Conservation (phyloP, 1,140 invertebrate species). For the Potamilus streckersoni region DNA sequence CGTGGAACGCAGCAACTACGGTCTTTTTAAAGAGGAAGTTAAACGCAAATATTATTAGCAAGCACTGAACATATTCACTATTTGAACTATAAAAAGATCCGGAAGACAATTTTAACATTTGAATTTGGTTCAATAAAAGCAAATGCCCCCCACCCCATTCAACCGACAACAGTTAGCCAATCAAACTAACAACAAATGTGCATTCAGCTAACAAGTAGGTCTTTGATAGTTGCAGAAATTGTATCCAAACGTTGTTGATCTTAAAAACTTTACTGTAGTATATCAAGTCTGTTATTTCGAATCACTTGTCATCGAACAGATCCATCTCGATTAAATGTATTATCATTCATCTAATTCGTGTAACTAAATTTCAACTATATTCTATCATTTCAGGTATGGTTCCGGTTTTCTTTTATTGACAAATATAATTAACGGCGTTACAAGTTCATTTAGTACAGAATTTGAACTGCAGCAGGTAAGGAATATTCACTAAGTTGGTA, state of each 20-base stretch:
- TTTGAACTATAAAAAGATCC: background rate
- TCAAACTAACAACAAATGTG: background rate
- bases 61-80: too few species aligned
- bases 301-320: too few species aligned
- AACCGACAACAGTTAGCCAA: background rate
- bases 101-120: too few species aligned
- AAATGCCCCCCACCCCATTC: too few species aligned
- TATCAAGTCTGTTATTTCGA: background rate
- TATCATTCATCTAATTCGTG: too few species aligned
- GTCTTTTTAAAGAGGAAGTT: background rate
- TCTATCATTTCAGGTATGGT: conserved; percentile 32
- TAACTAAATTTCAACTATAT: too few species aligned
- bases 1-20: background rate
- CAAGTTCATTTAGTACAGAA: conserved; percentile 78
- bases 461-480: conserved; percentile 81
- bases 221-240: background rate
- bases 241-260: background rate
- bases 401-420: conserved; percentile 73
- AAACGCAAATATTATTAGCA: too few species aligned
- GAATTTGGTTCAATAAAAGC: too few species aligned
- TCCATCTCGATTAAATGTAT: background rate
- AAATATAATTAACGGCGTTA: conserved; percentile 79
- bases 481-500: background rate
- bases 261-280: background rate
- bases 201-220: background rate